Evolutionary conservation across 2,113 vertebrate genomes (phyloP), one percentile per base, ranked within the genome.

Genomic region (Lota lota): DNA sequence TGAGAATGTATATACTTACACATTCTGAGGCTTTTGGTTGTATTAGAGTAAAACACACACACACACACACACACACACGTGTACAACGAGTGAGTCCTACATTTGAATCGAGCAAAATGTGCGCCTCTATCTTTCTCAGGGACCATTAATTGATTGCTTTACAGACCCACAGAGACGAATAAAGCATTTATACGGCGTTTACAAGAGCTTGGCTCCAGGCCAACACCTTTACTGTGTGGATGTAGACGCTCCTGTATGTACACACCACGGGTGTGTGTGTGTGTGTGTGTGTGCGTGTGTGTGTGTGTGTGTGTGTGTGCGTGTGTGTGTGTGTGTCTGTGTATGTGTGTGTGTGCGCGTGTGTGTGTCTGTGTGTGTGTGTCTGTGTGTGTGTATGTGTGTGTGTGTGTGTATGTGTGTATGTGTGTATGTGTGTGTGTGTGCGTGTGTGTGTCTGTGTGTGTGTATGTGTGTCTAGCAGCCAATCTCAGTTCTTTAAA

Each of bases 401-500:
- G 15, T n/a, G 16, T 76, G 16, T 57, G 59, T 66, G 33, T 56
- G 33, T 56, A n/a, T 40, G 56, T 68, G 40, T 22, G n/a, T 61
- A 19, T 66, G 56, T 59, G 28, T 40, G n/a, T 40, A 18, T 60
- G 56, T 22, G 36, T 33, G 14, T 15, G n/a, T 59, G 66, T 68
- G 56, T 21, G 20, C 16, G 24, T n/a, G 56, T 22, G 16, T 58
- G 63, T 67, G 40, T 50, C 20, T 66, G 72, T 66, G 74, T 62
- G 73, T 69, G 62, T 65, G 74, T 82, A 78, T 64, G 70, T 59
- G 60, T 63, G 64, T 74, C 69, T 62, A 28, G 80, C 63, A 81
- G 85, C 68, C 82, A 80, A 86, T 78, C 76, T 75, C 64, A 79
- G 79, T 81, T 78, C 80, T 89, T 85, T 81, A 83, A 83, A 71